Conservation (phyloP, 2,888 invertebrate genomes). For the Stenotaenia linearis region DNA sequence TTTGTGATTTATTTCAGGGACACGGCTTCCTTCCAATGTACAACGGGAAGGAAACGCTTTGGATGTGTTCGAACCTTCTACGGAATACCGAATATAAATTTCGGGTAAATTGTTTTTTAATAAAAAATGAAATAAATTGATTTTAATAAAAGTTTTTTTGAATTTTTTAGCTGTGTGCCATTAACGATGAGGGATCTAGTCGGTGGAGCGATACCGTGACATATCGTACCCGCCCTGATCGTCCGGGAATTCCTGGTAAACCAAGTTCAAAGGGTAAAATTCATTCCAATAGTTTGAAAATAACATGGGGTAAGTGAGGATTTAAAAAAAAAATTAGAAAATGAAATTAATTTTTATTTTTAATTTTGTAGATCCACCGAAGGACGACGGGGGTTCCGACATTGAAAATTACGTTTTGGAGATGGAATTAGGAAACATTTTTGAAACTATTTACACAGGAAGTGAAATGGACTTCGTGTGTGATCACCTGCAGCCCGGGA, state of each 20-base stretch:
- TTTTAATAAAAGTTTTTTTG: not conserved
- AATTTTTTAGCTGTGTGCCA: conserved; percentile 60
- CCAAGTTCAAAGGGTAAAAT: conserved; percentile 74
- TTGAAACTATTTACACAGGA: conserved; percentile 67
- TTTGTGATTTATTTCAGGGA: conserved; percentile 50
- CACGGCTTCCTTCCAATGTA: conserved; percentile 75
- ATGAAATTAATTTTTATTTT: too few relatives aligned
- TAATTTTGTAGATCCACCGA: conserved; percentile 66
- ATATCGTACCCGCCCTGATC: conserved; percentile 71
- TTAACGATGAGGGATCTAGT: conserved; percentile 76
- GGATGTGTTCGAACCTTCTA: conserved; percentile 62
- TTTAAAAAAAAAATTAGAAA: too few relatives aligned
- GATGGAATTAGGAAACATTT: conserved; percentile 62
- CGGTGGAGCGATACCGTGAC: conserved; percentile 73
- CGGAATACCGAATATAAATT: conserved; percentile 76
- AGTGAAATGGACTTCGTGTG: conserved; percentile 70
- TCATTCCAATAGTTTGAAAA: conserved; percentile 70
- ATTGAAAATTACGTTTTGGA: conserved; percentile 64
- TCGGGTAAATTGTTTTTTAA: conserved; percentile 47
- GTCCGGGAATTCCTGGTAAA: conserved; percentile 69
- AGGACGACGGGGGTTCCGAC: conserved; percentile 67
- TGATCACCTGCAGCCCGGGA: conserved; percentile 74
- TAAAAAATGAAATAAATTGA: not conserved
- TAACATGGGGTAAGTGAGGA: conserved; percentile 66
- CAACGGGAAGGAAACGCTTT: conserved; percentile 65